These are phyloP conservation scores for Rhingia campestris DNA, from an alignment of 2,888 invertebrate species.

Conservation along the genomic window DNA sequence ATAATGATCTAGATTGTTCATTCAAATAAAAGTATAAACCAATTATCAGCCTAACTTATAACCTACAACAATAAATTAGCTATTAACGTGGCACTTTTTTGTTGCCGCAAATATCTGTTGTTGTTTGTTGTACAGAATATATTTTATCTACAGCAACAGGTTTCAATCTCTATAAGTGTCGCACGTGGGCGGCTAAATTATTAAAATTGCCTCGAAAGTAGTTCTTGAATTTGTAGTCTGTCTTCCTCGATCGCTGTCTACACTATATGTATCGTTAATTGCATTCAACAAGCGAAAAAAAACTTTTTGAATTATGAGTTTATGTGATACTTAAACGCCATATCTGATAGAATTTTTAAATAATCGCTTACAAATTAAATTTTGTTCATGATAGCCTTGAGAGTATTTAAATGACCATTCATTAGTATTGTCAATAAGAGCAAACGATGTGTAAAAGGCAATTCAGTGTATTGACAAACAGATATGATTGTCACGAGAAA, in stretches of 20 bases:
- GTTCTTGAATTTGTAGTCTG: constrained; percentile 13
- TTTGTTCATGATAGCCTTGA: constrained; percentile 35
- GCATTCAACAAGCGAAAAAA: constrained; percentile 7
- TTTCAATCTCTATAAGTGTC: constrained; percentile 43
- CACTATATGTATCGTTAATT: neutral
- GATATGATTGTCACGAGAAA: constrained; percentile 13
- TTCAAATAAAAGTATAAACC: constrained; percentile 66
- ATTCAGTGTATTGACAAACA: neutral
- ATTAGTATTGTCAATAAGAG: constrained; percentile 39
- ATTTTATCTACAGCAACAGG: constrained; percentile 49
- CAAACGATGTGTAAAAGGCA: constrained; percentile 23
- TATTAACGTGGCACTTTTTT: constrained; percentile 47
- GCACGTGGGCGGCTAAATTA: constrained; percentile 62
- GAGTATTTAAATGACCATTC: constrained; percentile 41
- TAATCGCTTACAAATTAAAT: constrained; percentile 14
- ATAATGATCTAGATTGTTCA: constrained; percentile 62
- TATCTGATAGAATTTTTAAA: constrained; percentile 51
- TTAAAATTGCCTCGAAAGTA: constrained; percentile 52
- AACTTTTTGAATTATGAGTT: constrained; percentile 47
- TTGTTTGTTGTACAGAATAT: neutral
- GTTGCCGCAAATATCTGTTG: constrained; percentile 14
- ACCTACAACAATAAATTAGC: constrained; percentile 59
- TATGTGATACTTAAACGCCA: constrained; percentile 10
- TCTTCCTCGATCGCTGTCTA: neutral
- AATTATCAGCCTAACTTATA: constrained; percentile 64